These are phyloP conservation scores for Passerculus sandwichensis DNA, from an alignment of 2,797 vertebrate species.

Conservation along the genomic window DNA sequence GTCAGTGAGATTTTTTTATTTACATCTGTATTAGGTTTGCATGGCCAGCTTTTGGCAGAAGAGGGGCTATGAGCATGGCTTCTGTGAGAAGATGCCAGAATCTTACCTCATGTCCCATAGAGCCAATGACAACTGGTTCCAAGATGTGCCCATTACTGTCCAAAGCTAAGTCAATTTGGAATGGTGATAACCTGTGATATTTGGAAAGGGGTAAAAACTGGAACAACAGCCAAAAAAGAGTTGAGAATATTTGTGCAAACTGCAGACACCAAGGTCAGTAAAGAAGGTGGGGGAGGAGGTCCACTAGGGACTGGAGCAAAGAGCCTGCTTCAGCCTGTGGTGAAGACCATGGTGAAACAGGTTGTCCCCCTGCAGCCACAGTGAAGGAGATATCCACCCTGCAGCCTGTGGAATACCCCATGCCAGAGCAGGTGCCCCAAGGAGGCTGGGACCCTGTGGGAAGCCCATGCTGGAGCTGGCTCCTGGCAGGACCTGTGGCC, in stretches of 20 bases:
- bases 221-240: not conserved
- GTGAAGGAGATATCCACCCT: not conserved
- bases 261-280: not conserved
- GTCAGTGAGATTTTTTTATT: not conserved
- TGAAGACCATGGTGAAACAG: not conserved
- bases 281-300: not conserved
- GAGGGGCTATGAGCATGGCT: not conserved
- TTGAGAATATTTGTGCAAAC: not conserved
- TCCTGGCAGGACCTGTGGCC: not conserved
- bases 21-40: not conserved
- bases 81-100: not conserved
- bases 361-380: not conserved
- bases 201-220: not conserved
- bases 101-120: not conserved
- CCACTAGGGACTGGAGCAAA: not conserved
- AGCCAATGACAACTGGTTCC: not conserved
- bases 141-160: not conserved
- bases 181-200: not conserved
- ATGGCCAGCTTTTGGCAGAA: not conserved
- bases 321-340: not conserved
- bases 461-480: not conserved
- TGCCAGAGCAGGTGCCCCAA: not conserved
- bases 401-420: not conserved
- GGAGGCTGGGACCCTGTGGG: not conserved
- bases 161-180: not conserved